phyloP scores from a whole-genome alignment of 2,113 vertebrate genomes.

The Seriola rivoliana region DNA sequence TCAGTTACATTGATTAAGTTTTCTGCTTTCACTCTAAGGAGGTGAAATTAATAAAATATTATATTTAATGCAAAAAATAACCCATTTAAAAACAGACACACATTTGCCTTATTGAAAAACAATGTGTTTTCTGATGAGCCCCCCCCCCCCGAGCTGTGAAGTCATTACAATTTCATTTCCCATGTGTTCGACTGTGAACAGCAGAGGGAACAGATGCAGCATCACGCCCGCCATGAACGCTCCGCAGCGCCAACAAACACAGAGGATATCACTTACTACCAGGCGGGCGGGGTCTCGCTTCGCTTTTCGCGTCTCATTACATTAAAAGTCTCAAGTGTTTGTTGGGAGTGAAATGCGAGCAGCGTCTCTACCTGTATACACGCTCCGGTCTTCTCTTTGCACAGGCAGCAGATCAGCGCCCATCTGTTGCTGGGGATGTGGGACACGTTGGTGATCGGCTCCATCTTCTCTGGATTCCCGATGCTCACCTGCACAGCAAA shows the following conservation, averaged over 20 bases:
- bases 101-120: not conserved
- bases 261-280: no score
- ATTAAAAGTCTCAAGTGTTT: not conserved
- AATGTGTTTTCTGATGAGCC: not conserved
- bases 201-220: no score
- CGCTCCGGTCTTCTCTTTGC: constrained; percentile 95
- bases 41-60: no score
- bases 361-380: constrained; percentile 91
- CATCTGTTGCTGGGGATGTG: constrained; percentile 97
- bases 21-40: no score
- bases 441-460: constrained; percentile 98
- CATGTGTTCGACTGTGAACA: no score
- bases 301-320: constrained; percentile 8
- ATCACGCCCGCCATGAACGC: no score
- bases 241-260: no score
- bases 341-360: not conserved
- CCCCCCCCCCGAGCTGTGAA: constrained; percentile 6
- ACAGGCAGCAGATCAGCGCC: constrained; percentile 96
- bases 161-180: not conserved
- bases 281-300: not conserved
- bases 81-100: no score
- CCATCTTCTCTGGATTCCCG: constrained; percentile 98
- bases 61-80: no score
- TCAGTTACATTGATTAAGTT: no score
- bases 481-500: constrained; percentile 91